Percentiles rank a stretch among this genome's conserved stretches.
Conservation (phyloP, 2,113 vertebrate genomes). For the Pterocles burchelli region DNA sequence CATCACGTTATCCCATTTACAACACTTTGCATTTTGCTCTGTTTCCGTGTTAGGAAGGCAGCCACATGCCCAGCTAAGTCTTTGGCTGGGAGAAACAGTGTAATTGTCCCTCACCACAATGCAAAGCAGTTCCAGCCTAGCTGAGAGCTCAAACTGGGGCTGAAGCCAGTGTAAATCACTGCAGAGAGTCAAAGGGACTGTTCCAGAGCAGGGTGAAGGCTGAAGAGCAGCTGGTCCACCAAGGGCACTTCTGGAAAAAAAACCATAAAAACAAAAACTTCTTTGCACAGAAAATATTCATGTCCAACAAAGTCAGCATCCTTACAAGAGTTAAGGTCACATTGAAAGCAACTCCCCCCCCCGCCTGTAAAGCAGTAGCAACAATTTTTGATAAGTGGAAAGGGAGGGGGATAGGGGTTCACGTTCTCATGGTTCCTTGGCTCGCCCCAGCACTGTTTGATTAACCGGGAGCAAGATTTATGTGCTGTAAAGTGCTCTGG, state of each 20-base stretch:
- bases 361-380: conserved; percentile 42
- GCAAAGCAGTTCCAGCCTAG: not conserved
- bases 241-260: not conserved
- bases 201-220: not conserved
- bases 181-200: not conserved
- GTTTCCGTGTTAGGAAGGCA: not conserved
- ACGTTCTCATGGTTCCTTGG: conserved; percentile 45
- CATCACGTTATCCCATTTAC: not conserved
- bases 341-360: not conserved
- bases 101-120: not conserved
- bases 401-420: not conserved
- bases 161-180: not conserved
- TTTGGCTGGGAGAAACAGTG: rapidly evolving
- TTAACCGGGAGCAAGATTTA: conserved; percentile 57
- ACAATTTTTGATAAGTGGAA: not conserved
- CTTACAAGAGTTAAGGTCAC: not conserved
- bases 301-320: not conserved
- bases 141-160: not conserved
- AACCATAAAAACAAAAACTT: rapidly evolving
- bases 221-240: not conserved
- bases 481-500: conserved; percentile 47
- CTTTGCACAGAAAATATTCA: not conserved
- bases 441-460: conserved; percentile 5
- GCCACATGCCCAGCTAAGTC: rapidly evolving
- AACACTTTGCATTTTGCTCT: not conserved